phyloP scores from a whole-genome alignment of 2,888 invertebrate genomes.

The Trissonchulus latispiculum region DNA sequence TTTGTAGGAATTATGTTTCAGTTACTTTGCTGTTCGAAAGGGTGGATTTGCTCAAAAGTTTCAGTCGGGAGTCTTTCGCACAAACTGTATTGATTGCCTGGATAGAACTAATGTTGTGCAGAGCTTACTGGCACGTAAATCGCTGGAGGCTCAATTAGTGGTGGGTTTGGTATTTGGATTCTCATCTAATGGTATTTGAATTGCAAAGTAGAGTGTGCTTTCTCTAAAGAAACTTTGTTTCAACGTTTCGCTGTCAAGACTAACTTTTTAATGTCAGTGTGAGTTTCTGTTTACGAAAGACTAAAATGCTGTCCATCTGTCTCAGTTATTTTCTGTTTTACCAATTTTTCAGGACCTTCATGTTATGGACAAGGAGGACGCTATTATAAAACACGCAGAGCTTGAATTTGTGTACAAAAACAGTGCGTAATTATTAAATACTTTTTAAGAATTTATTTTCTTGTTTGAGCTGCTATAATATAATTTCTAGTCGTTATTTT shows the following conservation, averaged over 20 bases:
- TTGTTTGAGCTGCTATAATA: too few species aligned
- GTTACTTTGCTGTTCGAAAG: conserved; percentile 66
- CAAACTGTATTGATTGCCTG: conserved; percentile 95
- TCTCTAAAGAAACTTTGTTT: too few species aligned
- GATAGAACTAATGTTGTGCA: conserved; percentile 98
- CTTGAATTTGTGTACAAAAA: conserved; percentile 66
- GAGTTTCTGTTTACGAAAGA: too few species aligned
- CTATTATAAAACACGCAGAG: conserved; percentile 57
- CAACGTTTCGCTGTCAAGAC: too few species aligned
- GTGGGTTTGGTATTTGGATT: too few species aligned
- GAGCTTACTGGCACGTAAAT: conserved; percentile 73
- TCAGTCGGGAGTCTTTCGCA: conserved; percentile 74
- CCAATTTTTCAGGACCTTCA: conserved; percentile 54
- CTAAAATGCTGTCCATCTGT: too few species aligned
- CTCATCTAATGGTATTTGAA: too few species aligned
- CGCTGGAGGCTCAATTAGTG: conserved; percentile 62
- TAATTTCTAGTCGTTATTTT: too few species aligned
- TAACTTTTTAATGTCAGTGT: too few species aligned
- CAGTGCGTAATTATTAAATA: conserved; percentile 44
- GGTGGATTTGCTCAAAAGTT: conserved; percentile 61
- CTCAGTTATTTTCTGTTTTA: not conserved
- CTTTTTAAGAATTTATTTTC: too few species aligned
- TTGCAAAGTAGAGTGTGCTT: too few species aligned
- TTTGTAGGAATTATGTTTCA: too few species aligned
- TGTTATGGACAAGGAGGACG: conserved; percentile 57